Evolutionary conservation across 2,888 invertebrate species (phyloP).

Genomic region (Macropis europaea): DNA sequence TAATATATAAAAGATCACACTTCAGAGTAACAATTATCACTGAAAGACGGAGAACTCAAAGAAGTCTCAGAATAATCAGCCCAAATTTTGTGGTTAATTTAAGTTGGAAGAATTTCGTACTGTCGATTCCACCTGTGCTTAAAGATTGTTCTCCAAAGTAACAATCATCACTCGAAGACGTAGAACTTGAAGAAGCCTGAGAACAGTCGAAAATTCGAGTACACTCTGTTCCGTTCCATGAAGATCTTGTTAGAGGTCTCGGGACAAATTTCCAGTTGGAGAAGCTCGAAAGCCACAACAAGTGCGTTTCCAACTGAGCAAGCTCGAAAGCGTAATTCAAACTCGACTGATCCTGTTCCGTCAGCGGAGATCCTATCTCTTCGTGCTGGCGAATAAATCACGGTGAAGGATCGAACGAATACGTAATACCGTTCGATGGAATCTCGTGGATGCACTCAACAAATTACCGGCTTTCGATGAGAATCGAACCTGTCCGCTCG

Average conservation of each 20-base stretch:
- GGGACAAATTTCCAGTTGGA: slow-evolving; percentile 18
- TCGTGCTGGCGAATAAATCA: slow-evolving; percentile 11
- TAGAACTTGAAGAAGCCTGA: too few species aligned
- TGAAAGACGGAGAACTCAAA: too few species aligned
- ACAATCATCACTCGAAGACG: too few species aligned
- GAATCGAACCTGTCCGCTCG: neutral
- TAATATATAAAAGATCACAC: too few species aligned
- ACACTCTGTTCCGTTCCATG: neutral
- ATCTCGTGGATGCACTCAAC: neutral
- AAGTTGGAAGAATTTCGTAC: too few species aligned
- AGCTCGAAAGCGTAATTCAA: slow-evolving; percentile 26
- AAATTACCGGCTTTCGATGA: slow-evolving; percentile 15
- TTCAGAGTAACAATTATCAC: too few species aligned
- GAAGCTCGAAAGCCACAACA: slow-evolving; percentile 27
- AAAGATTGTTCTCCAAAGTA: too few species aligned
- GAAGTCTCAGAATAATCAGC: too few species aligned
- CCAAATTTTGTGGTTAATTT: too few species aligned
- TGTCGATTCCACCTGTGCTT: too few species aligned
- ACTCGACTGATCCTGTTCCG: slow-evolving; percentile 23
- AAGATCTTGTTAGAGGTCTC: neutral
- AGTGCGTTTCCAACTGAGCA: slow-evolving; percentile 1
- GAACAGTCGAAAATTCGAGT: too few species aligned
- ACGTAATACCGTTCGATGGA: neutral
- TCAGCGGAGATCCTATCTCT: slow-evolving; percentile 20
- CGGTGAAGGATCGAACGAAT: neutral